These are phyloP conservation scores for Nerophis ophidion DNA, from an alignment of 2,113 vertebrate genomes.

Conservation along the genomic window DNA sequence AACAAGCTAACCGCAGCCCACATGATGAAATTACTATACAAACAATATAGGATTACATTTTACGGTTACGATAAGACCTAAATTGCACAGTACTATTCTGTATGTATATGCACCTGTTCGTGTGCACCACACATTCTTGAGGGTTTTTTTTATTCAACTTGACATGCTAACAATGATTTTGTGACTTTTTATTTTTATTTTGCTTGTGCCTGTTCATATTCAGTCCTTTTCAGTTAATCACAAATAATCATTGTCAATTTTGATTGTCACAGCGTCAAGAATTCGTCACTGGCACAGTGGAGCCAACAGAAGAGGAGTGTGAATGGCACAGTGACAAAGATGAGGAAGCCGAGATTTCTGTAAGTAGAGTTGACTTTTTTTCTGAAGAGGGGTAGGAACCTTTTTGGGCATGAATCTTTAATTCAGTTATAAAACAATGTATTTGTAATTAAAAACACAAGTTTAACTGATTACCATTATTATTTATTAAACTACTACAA, in stretches of 20 bases:
- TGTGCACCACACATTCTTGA: no score
- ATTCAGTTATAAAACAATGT: no score
- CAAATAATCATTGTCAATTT: neutral
- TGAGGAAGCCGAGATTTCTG: constrained; percentile 88
- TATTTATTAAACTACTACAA: no score
- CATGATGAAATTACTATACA: no score
- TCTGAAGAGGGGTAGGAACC: neutral
- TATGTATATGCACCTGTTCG: no score
- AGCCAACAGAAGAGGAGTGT: constrained; percentile 90
- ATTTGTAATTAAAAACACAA: no score
- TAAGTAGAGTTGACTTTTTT: constrained; percentile 65
- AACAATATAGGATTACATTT: no score
- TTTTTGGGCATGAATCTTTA: no score
- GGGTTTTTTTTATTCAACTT: constrained; percentile 4
- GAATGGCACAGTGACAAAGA: constrained; percentile 92
- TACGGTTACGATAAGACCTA: no score
- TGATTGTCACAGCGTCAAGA: constrained; percentile 78
- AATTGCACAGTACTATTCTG: no score
- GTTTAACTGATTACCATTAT: no score
- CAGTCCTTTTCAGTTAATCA: neutral
- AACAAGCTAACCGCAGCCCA: no score
- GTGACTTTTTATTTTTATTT: neutral
- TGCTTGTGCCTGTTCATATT: neutral
- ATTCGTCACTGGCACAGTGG: constrained; percentile 81
- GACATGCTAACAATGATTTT: neutral